Evolutionary conservation across 2,113 vertebrate species (phyloP), one percentile per base, ranked within the genome.

Genomic region (Sorex araneus): DNA sequence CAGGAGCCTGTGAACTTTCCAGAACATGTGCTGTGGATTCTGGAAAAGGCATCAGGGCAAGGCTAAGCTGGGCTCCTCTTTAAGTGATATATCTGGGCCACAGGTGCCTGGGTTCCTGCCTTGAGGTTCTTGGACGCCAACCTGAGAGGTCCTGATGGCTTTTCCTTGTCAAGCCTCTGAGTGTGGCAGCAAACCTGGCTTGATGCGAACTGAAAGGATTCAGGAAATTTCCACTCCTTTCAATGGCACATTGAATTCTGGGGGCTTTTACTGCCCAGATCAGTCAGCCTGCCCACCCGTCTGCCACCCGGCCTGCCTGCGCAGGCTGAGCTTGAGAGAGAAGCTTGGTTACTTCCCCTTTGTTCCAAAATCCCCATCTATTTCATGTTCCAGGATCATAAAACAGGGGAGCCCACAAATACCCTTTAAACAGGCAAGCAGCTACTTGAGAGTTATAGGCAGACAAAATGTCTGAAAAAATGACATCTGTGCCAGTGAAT

Each of bases 401-500:
- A 84, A 87, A 81, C 12, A 69, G 54, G 23, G 87, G 34, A 67
- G 50, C 27, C 45, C 69, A 77, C 78, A 84, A 69, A 77, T 40
- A 70, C 30, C 75, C 69, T 92, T 87, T 83, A 77, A 77, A 88
- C 12, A 92, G 63, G 87, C 80, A 80, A 47, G 60, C 40, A 91
- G 77, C 9, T 34, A 85, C 84, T 93, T 63, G 74, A 85, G 80
- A 77, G 54, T 91, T 80, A 84, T 3, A 80, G 75, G 84, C 54
- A 69, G 78, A 91, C 11, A 74, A 71, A 87, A 90, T 75, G 76
- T 47, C 73, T 92, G 57, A 92, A 94, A 95, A 94, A 94, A 86
- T 94, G 94, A 92, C 80, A 89, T 92, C 8, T 82, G 19, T 94
- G 93, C 89, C 94, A 95, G n/a, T 83, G 76, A 94, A 95, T 96